phyloP scores from a whole-genome alignment of 2,113 vertebrate genomes.

The Lophochroa leadbeateri region DNA sequence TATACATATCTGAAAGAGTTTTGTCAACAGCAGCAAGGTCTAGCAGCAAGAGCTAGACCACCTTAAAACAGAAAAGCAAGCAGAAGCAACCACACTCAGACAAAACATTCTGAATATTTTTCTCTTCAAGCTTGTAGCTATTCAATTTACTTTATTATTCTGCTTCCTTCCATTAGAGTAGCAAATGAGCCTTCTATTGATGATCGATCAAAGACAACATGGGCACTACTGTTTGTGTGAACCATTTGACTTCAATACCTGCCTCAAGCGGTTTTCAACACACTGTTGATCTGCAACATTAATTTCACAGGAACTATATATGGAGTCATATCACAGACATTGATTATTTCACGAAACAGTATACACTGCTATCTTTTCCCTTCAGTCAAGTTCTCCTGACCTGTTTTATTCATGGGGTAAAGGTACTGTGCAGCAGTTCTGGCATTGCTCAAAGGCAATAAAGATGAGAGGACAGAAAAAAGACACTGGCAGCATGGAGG shows the following conservation, averaged over 20 bases:
- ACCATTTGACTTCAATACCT: neutral
- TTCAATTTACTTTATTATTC: neutral
- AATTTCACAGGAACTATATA: neutral
- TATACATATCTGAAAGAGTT: neutral
- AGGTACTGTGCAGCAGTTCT: neutral
- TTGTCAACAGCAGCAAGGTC: neutral
- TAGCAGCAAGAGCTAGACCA: neutral
- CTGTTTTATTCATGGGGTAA: neutral
- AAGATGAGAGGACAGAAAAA: neutral
- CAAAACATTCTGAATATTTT: conserved; percentile 6
- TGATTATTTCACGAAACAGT: neutral
- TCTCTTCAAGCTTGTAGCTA: neutral
- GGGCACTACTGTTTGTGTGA: neutral
- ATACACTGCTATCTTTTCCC: neutral
- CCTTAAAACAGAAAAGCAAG: conserved; percentile 6
- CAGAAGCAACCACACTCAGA: conserved; percentile 50
- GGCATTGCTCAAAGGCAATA: neutral
- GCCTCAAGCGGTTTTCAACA: neutral
- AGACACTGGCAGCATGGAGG: neutral
- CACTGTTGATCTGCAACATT: neutral
- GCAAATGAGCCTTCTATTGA: neutral
- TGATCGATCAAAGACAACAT: neutral
- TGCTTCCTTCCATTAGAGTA: neutral
- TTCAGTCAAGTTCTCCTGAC: neutral
- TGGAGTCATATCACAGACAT: neutral